These are phyloP conservation scores for Pteromalus puparum DNA, from an alignment of 1,140 invertebrate genomes.

Conservation along the genomic window DNA sequence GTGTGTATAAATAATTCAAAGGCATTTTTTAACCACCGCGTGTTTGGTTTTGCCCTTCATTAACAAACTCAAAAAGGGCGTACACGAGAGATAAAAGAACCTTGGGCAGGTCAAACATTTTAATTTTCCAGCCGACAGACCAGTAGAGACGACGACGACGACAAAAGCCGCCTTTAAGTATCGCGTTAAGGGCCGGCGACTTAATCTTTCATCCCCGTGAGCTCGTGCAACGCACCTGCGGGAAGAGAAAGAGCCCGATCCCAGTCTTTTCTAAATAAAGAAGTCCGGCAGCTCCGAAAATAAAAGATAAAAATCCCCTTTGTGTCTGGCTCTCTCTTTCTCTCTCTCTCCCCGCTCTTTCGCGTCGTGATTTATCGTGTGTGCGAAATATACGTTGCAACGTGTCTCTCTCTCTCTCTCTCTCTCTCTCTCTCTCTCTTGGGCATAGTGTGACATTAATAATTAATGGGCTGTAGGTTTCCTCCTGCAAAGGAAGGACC, in stretches of 20 bases:
- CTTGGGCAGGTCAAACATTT: background rate
- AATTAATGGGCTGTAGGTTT: slow-evolving; percentile 55
- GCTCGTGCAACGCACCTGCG: background rate
- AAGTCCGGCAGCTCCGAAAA: slow-evolving; percentile 38
- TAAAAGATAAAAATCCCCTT: slow-evolving; percentile 38
- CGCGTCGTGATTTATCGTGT: slow-evolving; percentile 54
- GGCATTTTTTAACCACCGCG: no score
- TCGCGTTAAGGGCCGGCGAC: background rate
- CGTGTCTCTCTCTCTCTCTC: no score
- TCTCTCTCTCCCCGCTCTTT: slow-evolving; percentile 12
- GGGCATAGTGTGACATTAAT: slow-evolving; percentile 46
- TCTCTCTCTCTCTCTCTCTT: background rate
- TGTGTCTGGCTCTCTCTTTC: background rate
- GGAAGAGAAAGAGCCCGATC: background rate
- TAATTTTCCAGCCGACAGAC: background rate
- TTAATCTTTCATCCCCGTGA: slow-evolving; percentile 17
- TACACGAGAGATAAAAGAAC: background rate
- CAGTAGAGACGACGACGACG: background rate
- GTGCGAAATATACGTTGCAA: background rate
- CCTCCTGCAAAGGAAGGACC: background rate
- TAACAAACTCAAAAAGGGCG: no score
- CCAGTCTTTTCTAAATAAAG: slow-evolving; percentile 11
- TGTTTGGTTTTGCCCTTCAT: no score
- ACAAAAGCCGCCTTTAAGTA: background rate
- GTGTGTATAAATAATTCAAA: no score